phyloP scores from a whole-genome alignment of 2,888 invertebrate species.

The Orchesella flavescens region DNA sequence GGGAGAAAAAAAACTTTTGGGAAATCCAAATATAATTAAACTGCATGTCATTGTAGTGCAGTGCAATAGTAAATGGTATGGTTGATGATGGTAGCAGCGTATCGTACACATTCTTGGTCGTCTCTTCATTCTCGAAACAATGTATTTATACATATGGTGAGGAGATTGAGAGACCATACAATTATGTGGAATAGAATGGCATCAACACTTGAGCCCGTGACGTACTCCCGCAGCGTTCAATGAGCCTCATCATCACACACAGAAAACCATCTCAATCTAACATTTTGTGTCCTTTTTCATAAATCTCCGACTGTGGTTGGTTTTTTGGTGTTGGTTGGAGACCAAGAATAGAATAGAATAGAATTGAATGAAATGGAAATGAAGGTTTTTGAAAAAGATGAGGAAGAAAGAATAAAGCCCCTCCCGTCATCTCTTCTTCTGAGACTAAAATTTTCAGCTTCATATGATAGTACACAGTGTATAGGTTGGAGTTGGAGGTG shows the following conservation, averaged over 20 bases:
- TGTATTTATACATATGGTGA: too few species aligned
- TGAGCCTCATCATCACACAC: conserved; percentile 54
- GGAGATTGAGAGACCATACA: not conserved
- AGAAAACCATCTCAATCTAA: conserved; percentile 48
- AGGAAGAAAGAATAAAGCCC: conserved; percentile 31
- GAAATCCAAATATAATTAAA: conserved; percentile 54
- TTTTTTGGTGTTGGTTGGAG: not conserved
- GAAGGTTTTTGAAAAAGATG: conserved; percentile 25
- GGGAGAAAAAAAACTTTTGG: conserved; percentile 12
- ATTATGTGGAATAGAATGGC: conserved; percentile 36
- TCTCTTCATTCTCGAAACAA: too few species aligned
- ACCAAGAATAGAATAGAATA: conserved; percentile 10
- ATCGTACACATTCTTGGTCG: too few species aligned
- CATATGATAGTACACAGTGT: too few species aligned
- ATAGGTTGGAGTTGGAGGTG: not conserved
- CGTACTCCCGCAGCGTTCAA: conserved; percentile 57
- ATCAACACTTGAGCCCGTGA: conserved; percentile 56
- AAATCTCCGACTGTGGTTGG: conserved; percentile 50
- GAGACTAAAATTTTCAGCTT: not conserved
- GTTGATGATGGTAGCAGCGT: too few species aligned
- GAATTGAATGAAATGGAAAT: conserved; percentile 58
- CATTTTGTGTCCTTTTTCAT: conserved; percentile 51
- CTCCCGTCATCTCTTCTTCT: conserved; percentile 27
- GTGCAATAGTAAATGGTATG: too few species aligned
- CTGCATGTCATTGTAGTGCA: conserved; percentile 24